phyloP scores from a whole-genome alignment of 2,888 invertebrate species.

The Clanis bilineata region DNA sequence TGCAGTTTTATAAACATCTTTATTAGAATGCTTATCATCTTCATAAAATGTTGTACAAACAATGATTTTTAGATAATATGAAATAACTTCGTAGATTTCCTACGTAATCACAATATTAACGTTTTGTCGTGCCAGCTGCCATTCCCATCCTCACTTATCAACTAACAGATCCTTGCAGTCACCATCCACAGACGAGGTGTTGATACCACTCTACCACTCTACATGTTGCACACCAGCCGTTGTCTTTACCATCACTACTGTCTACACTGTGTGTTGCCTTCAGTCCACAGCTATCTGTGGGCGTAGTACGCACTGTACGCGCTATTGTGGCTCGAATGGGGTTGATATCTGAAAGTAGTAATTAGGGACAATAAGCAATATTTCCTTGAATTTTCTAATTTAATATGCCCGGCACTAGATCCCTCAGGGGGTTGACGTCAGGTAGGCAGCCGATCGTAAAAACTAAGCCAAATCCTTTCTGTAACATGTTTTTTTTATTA shows the following conservation, averaged over 20 bases:
- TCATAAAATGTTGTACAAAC: neutral
- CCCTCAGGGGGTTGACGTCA: too few species aligned
- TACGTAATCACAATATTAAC: neutral
- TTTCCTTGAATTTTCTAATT: neutral
- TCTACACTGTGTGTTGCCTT: constrained; percentile 16
- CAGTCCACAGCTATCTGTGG: constrained; percentile 59
- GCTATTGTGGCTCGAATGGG: constrained; percentile 68
- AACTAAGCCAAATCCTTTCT: too few species aligned
- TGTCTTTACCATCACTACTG: constrained; percentile 36
- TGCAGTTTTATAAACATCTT: neutral
- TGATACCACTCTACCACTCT: constrained; percentile 23
- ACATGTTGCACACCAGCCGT: constrained; percentile 28
- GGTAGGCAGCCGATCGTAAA: too few species aligned
- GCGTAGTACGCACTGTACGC: constrained; percentile 76
- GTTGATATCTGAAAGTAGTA: constrained; percentile 50
- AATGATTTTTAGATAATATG: too few species aligned
- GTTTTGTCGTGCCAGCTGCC: neutral
- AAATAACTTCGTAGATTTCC: too few species aligned
- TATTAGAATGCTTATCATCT: neutral
- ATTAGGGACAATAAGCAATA: neutral
- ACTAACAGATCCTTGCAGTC: constrained; percentile 1
- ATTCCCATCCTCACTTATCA: neutral
- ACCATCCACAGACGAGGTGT: neutral
- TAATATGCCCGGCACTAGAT: too few species aligned
- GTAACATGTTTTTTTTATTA: too few species aligned